A percentile compares a stretch with the other conserved stretches of the same genome.
Evolutionary conservation across 2,113 vertebrate species (phyloP).

Genomic region (Rhinolophus sinicus): DNA sequence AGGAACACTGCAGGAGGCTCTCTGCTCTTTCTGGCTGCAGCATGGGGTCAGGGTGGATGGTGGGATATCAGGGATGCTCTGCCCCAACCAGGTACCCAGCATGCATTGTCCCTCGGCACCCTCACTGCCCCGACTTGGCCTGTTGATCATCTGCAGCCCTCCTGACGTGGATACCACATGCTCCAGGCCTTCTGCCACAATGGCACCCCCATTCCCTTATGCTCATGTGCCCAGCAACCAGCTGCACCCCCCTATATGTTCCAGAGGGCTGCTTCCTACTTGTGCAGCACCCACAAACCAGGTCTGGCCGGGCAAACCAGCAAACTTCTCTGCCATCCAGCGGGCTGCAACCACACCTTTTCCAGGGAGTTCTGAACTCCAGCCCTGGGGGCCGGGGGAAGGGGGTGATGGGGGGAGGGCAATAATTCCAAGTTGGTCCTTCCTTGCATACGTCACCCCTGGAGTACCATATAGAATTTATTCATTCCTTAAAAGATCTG

Average conservation of each 20-base stretch:
- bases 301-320: neutral
- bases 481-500: neutral
- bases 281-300: neutral
- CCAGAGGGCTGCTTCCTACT: neutral
- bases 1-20: neutral
- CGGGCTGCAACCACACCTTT: neutral
- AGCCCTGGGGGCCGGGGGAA: neutral
- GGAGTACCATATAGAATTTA: neutral
- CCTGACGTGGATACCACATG: rapidly evolving
- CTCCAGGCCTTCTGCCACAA: neutral
- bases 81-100: neutral
- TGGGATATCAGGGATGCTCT: neutral
- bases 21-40: neutral
- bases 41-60: neutral
- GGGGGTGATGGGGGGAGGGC: too few relatives aligned
- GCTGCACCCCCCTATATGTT: neutral
- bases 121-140: neutral
- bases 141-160: too few relatives aligned
- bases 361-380: neutral
- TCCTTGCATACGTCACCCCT: neutral
- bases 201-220: neutral
- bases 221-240: neutral
- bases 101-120: neutral
- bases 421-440: neutral
- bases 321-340: neutral